These are phyloP conservation scores for Drosophila guanche DNA, from an alignment of 1,140 invertebrate genomes.

Conservation along the genomic window DNA sequence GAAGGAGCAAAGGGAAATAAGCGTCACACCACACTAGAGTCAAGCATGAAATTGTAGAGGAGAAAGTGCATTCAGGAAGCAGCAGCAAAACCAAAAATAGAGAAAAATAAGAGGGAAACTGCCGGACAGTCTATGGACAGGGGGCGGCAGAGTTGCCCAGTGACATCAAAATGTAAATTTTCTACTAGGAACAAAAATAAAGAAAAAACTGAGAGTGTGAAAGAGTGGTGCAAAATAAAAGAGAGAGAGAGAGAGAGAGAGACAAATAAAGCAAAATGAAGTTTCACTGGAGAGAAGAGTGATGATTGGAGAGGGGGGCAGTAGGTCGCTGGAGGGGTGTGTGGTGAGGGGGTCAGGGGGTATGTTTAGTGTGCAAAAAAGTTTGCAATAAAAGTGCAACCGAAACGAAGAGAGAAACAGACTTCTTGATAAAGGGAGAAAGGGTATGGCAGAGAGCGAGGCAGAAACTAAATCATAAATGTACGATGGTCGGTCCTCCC, in stretches of 20 bases:
- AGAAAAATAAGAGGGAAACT: constrained; percentile 14
- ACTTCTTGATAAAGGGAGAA: constrained; percentile 2
- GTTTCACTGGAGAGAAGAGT: too few relatives aligned
- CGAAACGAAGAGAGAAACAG: constrained; percentile 20
- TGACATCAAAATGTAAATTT: constrained; percentile 70
- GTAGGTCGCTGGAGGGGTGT: too few relatives aligned
- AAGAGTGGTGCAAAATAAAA: too few relatives aligned
- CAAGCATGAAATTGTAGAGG: constrained; percentile 46
- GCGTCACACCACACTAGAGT: constrained; percentile 36
- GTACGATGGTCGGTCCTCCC: constrained; percentile 33
- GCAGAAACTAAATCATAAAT: constrained; percentile 69
- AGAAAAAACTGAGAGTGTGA: too few relatives aligned
- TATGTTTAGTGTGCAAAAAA: constrained; percentile 44
- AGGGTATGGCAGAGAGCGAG: constrained; percentile 29
- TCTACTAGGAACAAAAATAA: constrained; percentile 29
- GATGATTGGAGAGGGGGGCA: too few relatives aligned
- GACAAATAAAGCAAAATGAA: too few relatives aligned
- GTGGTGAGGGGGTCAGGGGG: neutral
- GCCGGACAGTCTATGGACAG: constrained; percentile 31
- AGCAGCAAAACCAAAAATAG: neutral
- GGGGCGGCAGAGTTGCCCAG: constrained; percentile 39
- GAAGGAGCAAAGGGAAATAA: neutral
- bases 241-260: neutral
- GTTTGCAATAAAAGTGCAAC: constrained; percentile 49
- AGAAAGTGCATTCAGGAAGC: constrained; percentile 46